Conservation (phyloP, 2,888 invertebrate species). For the Hydraecia micacea region DNA sequence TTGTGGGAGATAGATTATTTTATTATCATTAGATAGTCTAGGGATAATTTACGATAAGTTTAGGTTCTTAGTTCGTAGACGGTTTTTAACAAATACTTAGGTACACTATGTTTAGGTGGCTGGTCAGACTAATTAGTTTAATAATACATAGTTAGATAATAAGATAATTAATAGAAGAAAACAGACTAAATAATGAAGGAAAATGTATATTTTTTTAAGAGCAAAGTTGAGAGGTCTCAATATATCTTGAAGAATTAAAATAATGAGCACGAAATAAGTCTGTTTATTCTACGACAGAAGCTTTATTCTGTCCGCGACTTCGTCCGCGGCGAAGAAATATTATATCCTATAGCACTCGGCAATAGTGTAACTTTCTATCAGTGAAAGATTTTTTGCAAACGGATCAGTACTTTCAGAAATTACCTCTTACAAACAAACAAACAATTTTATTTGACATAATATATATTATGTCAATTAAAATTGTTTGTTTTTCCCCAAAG, state of each 20-base stretch:
- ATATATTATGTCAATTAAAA: too few species aligned
- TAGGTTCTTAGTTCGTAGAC: constrained; percentile 9
- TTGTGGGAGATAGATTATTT: too few species aligned
- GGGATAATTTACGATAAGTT: constrained; percentile 21
- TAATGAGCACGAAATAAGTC: background rate
- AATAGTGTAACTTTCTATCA: background rate
- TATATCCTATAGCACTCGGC: background rate
- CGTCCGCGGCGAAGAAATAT: too few species aligned
- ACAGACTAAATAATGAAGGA: background rate
- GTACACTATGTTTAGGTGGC: background rate
- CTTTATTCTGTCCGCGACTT: background rate
- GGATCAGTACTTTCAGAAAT: background rate
- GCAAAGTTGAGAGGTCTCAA: background rate
- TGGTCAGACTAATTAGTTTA: background rate
- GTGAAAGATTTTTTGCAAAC: background rate
- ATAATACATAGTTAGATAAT: background rate
- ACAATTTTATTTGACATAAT: too few species aligned
- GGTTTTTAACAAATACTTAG: constrained; percentile 9
- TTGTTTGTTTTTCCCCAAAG: too few species aligned
- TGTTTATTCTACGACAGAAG: background rate
- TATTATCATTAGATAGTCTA: constrained; percentile 28
- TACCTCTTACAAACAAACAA: background rate
- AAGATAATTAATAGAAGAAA: background rate
- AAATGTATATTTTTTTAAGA: background rate
- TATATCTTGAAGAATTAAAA: constrained; percentile 1